These are phyloP conservation scores for Dromius quadrimaculatus DNA, from an alignment of 2,888 invertebrate species.

Conservation along the genomic window DNA sequence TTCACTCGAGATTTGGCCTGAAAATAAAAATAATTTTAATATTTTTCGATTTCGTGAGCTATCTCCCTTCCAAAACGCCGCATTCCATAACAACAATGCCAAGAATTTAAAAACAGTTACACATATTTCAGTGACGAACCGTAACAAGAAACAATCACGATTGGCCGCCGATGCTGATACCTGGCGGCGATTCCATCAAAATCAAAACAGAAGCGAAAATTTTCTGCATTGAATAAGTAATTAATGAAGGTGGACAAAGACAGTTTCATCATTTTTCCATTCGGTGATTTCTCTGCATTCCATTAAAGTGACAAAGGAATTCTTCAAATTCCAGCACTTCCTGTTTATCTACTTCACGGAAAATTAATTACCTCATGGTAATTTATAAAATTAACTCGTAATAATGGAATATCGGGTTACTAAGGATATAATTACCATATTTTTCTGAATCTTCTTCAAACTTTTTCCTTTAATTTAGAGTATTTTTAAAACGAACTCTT, in stretches of 20 bases:
- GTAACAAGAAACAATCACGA: conserved; percentile 46
- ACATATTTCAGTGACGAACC: conserved; percentile 50
- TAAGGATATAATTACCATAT: too few species aligned
- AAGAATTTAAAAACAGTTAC: conserved; percentile 50
- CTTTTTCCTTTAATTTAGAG: too few species aligned
- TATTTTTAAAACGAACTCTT: too few species aligned
- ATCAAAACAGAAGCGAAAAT: conserved; percentile 34
- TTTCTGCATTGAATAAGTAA: not conserved
- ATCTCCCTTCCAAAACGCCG: conserved; percentile 15
- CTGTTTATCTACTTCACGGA: conserved; percentile 40
- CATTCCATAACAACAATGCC: conserved; percentile 49
- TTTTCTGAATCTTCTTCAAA: too few species aligned
- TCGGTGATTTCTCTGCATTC: conserved; percentile 46
- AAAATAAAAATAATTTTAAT: conserved; percentile 63
- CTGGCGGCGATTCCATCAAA: conserved; percentile 31
- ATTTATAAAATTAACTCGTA: not conserved
- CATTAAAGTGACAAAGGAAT: conserved; percentile 41
- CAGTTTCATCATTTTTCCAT: conserved; percentile 41
- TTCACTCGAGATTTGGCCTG: conserved; percentile 88
- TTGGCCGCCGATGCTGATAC: conserved; percentile 13
- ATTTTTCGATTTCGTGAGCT: conserved; percentile 1
- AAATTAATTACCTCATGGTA: not conserved
- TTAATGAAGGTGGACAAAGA: conserved; percentile 12
- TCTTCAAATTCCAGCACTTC: conserved; percentile 39
- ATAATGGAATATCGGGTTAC: conserved; percentile 4